Evolutionary conservation across 2,113 vertebrate species (phyloP), one percentile per base, ranked within the genome.

Genomic region (Podocnemis expansa): DNA sequence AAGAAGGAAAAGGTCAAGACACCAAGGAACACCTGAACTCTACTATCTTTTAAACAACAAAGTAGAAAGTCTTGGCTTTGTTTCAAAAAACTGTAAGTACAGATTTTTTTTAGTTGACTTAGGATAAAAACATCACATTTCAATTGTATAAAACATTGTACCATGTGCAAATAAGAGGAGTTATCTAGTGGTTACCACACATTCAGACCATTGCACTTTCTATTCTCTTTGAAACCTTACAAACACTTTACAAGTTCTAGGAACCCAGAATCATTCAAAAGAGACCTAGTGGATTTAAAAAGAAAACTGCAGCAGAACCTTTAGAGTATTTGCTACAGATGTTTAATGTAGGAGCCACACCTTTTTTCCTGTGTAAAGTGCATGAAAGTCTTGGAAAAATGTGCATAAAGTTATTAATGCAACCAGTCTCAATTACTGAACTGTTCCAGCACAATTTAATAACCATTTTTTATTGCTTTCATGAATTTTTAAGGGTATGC

Each of bases 281-380:
- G 19, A 82, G 60, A 82, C 41, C 4, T n/a, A 76, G 6, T 76
- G 43, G 38, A 63, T 43, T 43, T 88, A 43, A 73, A 55, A 75
- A 75, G 13, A 27, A 14, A 82, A 25, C 27, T 27, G 43, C 78
- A 54, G 91, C 78, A 80, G 78, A 76, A 43, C 17, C 78, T 2
- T 76, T 16, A 76, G 22, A 76, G 11, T 45, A 70, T 70, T 70
- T 76, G 43, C 73, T 76, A 76, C 41, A 45, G 73, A 45, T 27
- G 12, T 13, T 76, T 43, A 76, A 76, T 76, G 25, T 24, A 76
- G 73, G 41, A 45, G 38, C 43, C 73, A 45, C 14, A 29, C 9
- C 84, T n/a, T 38, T 86, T 87, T 63, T 82, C 87, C 75, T 38
- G 52, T 41, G 93, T 97, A 97, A 97, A 97, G 97, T 97, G 97